These are phyloP conservation scores for Sepioteuthis lessoniana DNA, from an alignment of 2,888 invertebrate genomes.

Conservation along the genomic window DNA sequence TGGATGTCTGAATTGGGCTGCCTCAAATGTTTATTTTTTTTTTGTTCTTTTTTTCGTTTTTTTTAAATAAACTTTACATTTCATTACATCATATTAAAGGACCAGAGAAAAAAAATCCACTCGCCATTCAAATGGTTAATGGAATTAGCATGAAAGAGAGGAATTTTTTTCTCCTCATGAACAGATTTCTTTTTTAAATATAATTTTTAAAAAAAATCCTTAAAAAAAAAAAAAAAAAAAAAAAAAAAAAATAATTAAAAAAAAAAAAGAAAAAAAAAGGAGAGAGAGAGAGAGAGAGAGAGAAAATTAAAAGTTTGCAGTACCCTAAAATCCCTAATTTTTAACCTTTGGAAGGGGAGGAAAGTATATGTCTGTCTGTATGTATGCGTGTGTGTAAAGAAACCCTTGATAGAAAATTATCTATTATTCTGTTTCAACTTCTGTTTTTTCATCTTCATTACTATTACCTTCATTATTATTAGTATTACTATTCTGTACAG, in stretches of 20 bases:
- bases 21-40: too few species aligned
- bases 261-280: neutral
- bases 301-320: neutral
- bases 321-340: constrained; percentile 33
- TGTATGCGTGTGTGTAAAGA: neutral
- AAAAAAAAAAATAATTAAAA: neutral
- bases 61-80: too few species aligned
- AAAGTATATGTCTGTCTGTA: neutral
- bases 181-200: too few species aligned
- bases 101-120: too few species aligned
- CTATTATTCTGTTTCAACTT: neutral
- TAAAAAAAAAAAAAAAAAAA: neutral
- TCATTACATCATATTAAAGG: too few species aligned
- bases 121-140: too few species aligned
- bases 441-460: neutral
- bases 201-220: too few species aligned
- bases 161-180: too few species aligned
- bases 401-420: neutral
- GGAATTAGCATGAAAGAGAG: too few species aligned
- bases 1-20: neutral
- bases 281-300: too few species aligned
- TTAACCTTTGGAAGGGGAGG: neutral
- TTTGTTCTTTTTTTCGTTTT: too few species aligned
- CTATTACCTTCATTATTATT: neutral
- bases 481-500: neutral